A percentile compares a stretch with the other conserved stretches of the same genome.
phyloP scores from a whole-genome alignment of 2,888 invertebrate species.

The Drosophila siamana region DNA sequence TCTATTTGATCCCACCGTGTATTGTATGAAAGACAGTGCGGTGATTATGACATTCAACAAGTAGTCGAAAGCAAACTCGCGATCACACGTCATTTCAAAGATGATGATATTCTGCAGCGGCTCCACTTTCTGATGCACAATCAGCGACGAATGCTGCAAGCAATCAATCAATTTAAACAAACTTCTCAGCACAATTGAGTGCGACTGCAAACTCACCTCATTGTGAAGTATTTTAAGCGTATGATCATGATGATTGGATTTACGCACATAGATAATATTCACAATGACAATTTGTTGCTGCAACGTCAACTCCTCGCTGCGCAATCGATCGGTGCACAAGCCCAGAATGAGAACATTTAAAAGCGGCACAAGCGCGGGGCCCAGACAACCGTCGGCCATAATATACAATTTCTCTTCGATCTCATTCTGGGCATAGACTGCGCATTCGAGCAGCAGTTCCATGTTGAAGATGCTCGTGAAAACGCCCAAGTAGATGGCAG shows the following conservation, averaged over 20 bases:
- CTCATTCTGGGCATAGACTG: slow-evolving; percentile 46
- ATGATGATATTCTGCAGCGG: slow-evolving; percentile 57
- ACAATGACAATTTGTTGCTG: slow-evolving; percentile 66
- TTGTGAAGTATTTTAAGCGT: slow-evolving; percentile 46
- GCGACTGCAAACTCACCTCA: slow-evolving; percentile 48
- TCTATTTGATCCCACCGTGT: slow-evolving; percentile 43
- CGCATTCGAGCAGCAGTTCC: slow-evolving; percentile 57
- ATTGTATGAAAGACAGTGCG: slow-evolving; percentile 59
- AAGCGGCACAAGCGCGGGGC: slow-evolving; percentile 48
- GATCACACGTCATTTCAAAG: slow-evolving; percentile 59
- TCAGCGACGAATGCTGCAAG: slow-evolving; percentile 56
- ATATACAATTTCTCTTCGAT: slow-evolving; percentile 59
- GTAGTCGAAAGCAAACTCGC: slow-evolving; percentile 56
- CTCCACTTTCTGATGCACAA: slow-evolving; percentile 61
- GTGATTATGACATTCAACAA: slow-evolving; percentile 55
- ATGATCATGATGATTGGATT: slow-evolving; percentile 10
- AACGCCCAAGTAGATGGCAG: slow-evolving; percentile 50
- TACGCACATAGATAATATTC: slow-evolving; percentile 46
- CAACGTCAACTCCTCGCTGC: slow-evolving; percentile 46
- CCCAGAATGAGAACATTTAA: slow-evolving; percentile 58
- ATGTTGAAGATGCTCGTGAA: slow-evolving; percentile 52
- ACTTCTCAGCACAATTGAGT: neutral
- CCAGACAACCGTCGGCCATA: slow-evolving; percentile 51
- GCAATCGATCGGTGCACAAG: slow-evolving; percentile 56
- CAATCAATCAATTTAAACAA: neutral